Percentiles rank a stretch among this genome's conserved stretches.
phyloP scores from a whole-genome alignment of 2,113 vertebrate species.

The Alces alces region DNA sequence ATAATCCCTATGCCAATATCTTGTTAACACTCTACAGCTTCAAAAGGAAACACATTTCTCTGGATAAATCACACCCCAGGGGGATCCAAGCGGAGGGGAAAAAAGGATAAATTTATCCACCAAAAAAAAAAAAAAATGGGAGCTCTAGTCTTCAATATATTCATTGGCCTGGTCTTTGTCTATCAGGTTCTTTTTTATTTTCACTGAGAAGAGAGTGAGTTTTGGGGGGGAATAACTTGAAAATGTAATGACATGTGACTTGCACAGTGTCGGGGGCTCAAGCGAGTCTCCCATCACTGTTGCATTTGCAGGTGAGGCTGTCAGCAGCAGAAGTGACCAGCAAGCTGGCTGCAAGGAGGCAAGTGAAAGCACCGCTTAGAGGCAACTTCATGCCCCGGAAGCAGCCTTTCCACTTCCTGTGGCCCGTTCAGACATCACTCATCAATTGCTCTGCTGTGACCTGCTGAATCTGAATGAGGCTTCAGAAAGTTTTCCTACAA shows the following conservation, averaged over 20 bases:
- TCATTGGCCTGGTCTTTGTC: not conserved
- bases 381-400: not conserved
- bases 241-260: not conserved
- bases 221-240: not conserved
- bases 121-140: not conserved
- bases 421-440: not conserved
- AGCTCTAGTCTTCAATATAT: not conserved
- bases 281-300: not conserved
- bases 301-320: not conserved
- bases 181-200: not conserved
- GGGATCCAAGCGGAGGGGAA: not conserved
- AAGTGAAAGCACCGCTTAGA: not conserved
- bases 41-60: conserved; percentile 13
- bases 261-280: not conserved
- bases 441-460: not conserved
- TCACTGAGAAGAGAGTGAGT: not conserved
- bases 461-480: not conserved
- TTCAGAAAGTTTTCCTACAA: not conserved
- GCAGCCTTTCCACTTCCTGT: not conserved
- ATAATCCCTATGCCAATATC: not conserved
- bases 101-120: not conserved
- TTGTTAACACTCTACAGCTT: not conserved
- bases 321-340: not conserved
- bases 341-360: not conserved
- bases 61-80: not conserved